phyloP scores from a whole-genome alignment of 1,140 invertebrate genomes.

The Eufriesea mexicana region DNA sequence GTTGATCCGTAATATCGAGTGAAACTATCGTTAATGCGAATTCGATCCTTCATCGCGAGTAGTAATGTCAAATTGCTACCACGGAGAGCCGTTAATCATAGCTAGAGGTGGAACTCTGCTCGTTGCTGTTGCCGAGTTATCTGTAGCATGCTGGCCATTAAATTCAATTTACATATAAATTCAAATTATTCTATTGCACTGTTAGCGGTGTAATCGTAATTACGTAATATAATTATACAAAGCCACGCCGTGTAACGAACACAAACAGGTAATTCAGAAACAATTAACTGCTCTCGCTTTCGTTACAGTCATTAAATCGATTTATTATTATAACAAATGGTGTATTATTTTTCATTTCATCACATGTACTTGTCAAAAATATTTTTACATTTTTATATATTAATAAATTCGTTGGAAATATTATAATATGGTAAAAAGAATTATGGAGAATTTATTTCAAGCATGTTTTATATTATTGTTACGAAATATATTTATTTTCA shows the following conservation, averaged over 20 bases:
- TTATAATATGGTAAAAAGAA: no score
- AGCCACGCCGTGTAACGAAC: constrained; percentile 26
- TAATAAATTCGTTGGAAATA: no score
- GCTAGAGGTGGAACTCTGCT: constrained; percentile 52
- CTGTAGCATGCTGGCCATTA: constrained; percentile 70
- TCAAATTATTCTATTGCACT: constrained; percentile 75
- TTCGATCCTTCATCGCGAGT: constrained; percentile 68
- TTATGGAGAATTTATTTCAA: no score
- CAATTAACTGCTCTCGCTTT: constrained; percentile 14
- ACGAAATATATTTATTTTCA: no score
- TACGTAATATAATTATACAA: constrained; percentile 68
- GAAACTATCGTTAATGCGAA: constrained; percentile 61
- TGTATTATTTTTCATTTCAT: no score
- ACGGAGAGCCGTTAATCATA: constrained; percentile 69
- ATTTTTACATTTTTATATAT: no score
- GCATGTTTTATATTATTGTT: no score
- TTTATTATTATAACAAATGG: background rate
- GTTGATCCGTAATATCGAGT: constrained; percentile 53
- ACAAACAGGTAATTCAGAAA: constrained; percentile 11
- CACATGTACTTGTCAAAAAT: no score
- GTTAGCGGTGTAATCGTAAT: constrained; percentile 69
- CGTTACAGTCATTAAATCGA: constrained; percentile 47
- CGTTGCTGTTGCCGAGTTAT: constrained; percentile 64
- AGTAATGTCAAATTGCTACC: constrained; percentile 73
- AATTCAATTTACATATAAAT: constrained; percentile 79